Percentiles rank a stretch among this genome's conserved stretches.
Conservation (phyloP, 2,888 invertebrate species). For the Phalera bucephala region DNA sequence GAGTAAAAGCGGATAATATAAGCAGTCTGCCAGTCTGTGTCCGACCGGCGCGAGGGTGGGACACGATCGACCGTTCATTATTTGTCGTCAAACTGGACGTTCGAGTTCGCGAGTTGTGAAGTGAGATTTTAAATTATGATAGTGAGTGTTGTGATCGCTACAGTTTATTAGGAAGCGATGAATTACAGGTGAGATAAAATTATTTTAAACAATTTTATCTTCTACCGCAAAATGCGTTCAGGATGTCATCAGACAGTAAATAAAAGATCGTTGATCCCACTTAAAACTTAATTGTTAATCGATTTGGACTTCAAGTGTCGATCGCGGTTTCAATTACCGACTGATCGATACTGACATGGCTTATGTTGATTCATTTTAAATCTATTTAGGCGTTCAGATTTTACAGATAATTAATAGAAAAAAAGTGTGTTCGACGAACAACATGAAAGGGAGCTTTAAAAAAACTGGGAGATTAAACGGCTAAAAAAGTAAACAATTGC, state of each 20-base stretch:
- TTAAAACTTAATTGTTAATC: slow-evolving; percentile 64
- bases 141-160: slow-evolving; percentile 30
- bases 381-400: slow-evolving; percentile 1
- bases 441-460: slow-evolving; percentile 14
- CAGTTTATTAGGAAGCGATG: slow-evolving; percentile 21
- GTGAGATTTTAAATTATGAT: slow-evolving; percentile 46
- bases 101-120: slow-evolving; percentile 48
- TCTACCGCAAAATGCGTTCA: slow-evolving; percentile 55
- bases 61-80: slow-evolving; percentile 25
- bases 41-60: slow-evolving; percentile 40
- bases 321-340: slow-evolving; percentile 30
- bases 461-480: slow-evolving; percentile 43
- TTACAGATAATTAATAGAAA: neutral
- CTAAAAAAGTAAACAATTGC: slow-evolving; percentile 67
- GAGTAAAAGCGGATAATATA: slow-evolving; percentile 32
- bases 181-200: slow-evolving; percentile 32
- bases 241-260: slow-evolving; percentile 47
- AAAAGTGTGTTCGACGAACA: neutral
- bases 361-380: slow-evolving; percentile 6
- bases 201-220: slow-evolving; percentile 12
- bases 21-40: slow-evolving; percentile 42
- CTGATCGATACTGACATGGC: slow-evolving; percentile 17
- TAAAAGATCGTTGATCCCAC: slow-evolving; percentile 74
- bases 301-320: slow-evolving; percentile 52
- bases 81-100: slow-evolving; percentile 27